phyloP scores from a whole-genome alignment of 2,113 vertebrate species.

The Triplophysa siluroides region DNA sequence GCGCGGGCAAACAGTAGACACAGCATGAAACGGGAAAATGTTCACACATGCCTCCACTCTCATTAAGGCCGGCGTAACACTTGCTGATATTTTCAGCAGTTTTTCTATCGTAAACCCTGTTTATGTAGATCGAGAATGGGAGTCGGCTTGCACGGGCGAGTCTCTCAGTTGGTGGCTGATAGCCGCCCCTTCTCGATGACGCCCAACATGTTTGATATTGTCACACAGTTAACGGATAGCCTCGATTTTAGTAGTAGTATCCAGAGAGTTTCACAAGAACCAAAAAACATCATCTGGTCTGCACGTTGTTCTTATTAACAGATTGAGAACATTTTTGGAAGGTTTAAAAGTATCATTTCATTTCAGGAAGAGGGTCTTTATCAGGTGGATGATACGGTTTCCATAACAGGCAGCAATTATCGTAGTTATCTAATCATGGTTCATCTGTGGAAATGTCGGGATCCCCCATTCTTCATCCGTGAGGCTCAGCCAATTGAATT shows the following conservation, averaged over 20 bases:
- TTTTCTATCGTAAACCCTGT: background rate
- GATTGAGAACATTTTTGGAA: no score
- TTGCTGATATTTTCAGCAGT: background rate
- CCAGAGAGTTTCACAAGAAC: no score
- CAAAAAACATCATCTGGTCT: no score
- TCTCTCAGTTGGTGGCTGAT: no score
- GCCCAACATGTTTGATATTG: no score
- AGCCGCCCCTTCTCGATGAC: no score
- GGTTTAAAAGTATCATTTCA: background rate
- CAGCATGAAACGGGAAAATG: constrained; percentile 40
- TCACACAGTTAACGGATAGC: no score
- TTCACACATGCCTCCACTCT: constrained; percentile 31
- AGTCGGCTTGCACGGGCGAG: background rate
- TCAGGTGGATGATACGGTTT: background rate
- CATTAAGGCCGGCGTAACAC: background rate
- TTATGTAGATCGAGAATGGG: background rate
- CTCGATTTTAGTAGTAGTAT: no score
- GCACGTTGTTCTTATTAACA: no score
- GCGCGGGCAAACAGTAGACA: constrained; percentile 23
- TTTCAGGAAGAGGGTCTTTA: constrained; percentile 14
- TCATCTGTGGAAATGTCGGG: background rate
- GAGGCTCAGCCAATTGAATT: constrained; percentile 9
- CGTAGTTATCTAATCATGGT: constrained; percentile 27
- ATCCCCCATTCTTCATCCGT: background rate
- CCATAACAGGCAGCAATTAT: constrained; percentile 29